Base-by-base conservation (phyloP, 2,113 vertebrate genomes). In the Procavia capensis region DNA sequence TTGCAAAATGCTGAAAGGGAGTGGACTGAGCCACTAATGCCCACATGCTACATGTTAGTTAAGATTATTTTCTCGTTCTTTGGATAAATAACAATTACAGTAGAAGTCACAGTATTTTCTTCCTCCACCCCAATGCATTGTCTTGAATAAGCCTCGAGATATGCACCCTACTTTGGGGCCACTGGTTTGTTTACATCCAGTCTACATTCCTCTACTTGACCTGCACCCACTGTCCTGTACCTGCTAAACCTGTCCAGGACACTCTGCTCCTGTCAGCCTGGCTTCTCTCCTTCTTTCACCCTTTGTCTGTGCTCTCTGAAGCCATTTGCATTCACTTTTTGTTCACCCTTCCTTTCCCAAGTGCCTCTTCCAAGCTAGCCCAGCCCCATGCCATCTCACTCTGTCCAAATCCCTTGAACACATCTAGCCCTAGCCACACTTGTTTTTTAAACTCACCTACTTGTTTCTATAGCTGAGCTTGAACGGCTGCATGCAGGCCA, bases 1-100 rank as follows among this genome's bases (percentile, higher is more conserved):
- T 64, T 83, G 54, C 70, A 43, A 90, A 86, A 95, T 87, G 36
- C 88, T 59, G 43, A 84, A 94, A 94, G 61, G 24, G 27, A 89
- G 68, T 57, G 64, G 66, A 68, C 66, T n/a, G 34, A 68, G 16
- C 66, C 66, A n/a, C 66, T 13, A 54, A 13, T 54, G 66, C 61
- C 87, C 66, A 27, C 41, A 76, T 63, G 14, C 78, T 66, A 79
- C 22, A 31, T 66, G 43, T 11, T 88, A 89, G 39, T 59, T 92
- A 72, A 74, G 5, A 70, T 86, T 80, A 61, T 89, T 94, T 91
- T 74, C 72, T 88, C 68, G 61, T 59, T 80, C 63, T 95, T 85
- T 50, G 50, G n/a, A 41, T 82, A 43, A 41, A 86, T 90, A 87
- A n/a, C 54, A 81, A 86, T 85, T 79, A 22, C 57, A 88, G 29